Percentiles rank a stretch among this genome's conserved stretches.
Conservation (phyloP, 2,888 invertebrate species). For the Endomychus coccineus region DNA sequence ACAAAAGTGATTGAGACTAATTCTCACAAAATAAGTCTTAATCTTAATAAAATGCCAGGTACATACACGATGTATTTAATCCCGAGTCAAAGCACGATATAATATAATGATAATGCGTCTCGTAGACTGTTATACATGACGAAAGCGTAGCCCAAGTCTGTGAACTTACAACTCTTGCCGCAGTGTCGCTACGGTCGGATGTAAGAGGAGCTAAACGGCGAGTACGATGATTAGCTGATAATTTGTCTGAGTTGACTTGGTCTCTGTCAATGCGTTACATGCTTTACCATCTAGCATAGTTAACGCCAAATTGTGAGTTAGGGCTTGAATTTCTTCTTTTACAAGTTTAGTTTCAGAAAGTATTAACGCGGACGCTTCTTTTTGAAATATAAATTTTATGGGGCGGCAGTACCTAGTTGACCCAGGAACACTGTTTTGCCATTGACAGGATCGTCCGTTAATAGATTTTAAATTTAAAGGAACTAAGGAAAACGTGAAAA, state of each 20-base stretch:
- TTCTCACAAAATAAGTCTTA: too few species aligned
- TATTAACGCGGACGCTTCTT: slow-evolving; percentile 4
- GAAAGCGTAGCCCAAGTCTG: too few species aligned
- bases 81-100: too few species aligned
- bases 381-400: slow-evolving; percentile 7
- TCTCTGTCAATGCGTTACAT: slow-evolving; percentile 20
- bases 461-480: slow-evolving; percentile 6
- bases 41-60: too few species aligned
- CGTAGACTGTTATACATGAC: too few species aligned
- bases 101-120: too few species aligned
- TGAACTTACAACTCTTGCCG: too few species aligned
- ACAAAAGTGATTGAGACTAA: too few species aligned
- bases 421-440: slow-evolving; percentile 8
- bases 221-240: too few species aligned
- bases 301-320: slow-evolving; percentile 23
- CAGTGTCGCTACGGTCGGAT: too few species aligned
- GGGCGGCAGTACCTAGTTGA: slow-evolving; percentile 3
- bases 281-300: slow-evolving; percentile 30
- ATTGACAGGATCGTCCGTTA: slow-evolving; percentile 2
- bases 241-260: slow-evolving; percentile 18
- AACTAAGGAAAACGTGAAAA: slow-evolving; percentile 4
- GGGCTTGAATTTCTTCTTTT: slow-evolving; percentile 3
- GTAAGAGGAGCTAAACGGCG: too few species aligned
- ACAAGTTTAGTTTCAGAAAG: slow-evolving; percentile 4
- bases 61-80: too few species aligned